phyloP scores from a whole-genome alignment of 2,888 invertebrate genomes.

The Malthinus flaveolus region DNA sequence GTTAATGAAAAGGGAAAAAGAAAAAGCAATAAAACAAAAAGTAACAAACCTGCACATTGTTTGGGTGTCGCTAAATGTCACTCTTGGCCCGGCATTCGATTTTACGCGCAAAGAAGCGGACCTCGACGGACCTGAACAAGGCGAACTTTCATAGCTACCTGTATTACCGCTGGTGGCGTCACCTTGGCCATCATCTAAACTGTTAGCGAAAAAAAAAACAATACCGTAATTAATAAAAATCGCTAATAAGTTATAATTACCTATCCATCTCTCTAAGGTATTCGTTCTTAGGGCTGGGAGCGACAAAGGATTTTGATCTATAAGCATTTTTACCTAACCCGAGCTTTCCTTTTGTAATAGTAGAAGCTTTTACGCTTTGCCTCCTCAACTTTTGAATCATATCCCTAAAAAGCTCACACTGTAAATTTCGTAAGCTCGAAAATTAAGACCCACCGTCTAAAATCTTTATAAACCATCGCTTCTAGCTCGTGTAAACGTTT shows the following conservation, averaged over 20 bases:
- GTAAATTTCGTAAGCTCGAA: not conserved
- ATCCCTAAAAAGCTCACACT: conserved; percentile 63
- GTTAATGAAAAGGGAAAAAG: too few relatives aligned
- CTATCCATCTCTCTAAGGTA: conserved; percentile 42
- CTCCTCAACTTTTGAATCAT: conserved; percentile 89
- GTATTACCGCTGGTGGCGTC: conserved; percentile 59
- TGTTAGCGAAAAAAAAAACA: conserved; percentile 13
- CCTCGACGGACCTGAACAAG: conserved; percentile 70
- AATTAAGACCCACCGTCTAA: conserved; percentile 63
- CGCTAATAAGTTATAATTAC: conserved; percentile 13
- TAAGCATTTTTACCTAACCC: conserved; percentile 67
- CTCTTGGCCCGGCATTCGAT: conserved; percentile 58
- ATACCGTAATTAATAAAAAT: not conserved
- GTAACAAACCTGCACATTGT: conserved; percentile 46
- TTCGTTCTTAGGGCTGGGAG: conserved; percentile 68
- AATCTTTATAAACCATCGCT: conserved; percentile 91
- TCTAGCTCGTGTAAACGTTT: conserved; percentile 90
- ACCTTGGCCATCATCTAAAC: conserved; percentile 60
- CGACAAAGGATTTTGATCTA: conserved; percentile 77
- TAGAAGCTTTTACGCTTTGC: conserved; percentile 78
- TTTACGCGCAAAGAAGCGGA: conserved; percentile 69
- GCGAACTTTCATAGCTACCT: conserved; percentile 73
- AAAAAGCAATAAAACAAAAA: too few relatives aligned
- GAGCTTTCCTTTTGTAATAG: conserved; percentile 75
- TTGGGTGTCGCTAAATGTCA: conserved; percentile 65